Evolutionary conservation across 2,888 invertebrate genomes (phyloP).

Genomic region (Incurvaria masculella): DNA sequence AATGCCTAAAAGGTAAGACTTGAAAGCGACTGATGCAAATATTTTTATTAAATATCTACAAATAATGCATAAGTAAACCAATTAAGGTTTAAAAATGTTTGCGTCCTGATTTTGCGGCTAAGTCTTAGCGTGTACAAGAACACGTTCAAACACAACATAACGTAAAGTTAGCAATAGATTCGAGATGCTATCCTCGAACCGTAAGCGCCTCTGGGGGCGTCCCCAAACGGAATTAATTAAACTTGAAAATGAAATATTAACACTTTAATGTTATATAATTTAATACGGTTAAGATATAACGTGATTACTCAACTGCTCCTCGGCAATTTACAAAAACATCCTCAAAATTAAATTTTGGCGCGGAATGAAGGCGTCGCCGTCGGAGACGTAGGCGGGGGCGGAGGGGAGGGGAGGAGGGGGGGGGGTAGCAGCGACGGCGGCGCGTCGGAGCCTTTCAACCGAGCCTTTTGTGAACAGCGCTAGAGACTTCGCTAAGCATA

Average conservation of each 20-base stretch:
- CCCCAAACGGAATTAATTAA: slow-evolving; percentile 56
- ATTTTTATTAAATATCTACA: too few relatives aligned
- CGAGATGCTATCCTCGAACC: too few relatives aligned
- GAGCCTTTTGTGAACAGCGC: slow-evolving; percentile 37
- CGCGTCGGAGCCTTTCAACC: slow-evolving; percentile 37
- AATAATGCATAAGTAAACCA: too few relatives aligned
- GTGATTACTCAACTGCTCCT: slow-evolving; percentile 53
- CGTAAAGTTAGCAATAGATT: too few relatives aligned
- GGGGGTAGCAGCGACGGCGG: slow-evolving; percentile 22
- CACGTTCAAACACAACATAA: too few relatives aligned
- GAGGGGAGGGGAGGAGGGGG: background rate
- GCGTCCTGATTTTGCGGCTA: too few relatives aligned
- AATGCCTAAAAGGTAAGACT: too few relatives aligned
- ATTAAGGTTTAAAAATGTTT: too few relatives aligned
- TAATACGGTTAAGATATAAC: slow-evolving; percentile 56
- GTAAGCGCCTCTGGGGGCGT: slow-evolving; percentile 2
- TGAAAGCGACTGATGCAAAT: too few relatives aligned
- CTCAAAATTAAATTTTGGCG: slow-evolving; percentile 44
- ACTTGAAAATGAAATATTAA: slow-evolving; percentile 59
- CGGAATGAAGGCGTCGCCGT: slow-evolving; percentile 7
- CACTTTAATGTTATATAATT: slow-evolving; percentile 57
- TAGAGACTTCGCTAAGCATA: slow-evolving; percentile 49
- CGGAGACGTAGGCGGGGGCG: background rate
- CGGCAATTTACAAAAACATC: slow-evolving; percentile 51
- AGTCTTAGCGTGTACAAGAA: too few relatives aligned